Base-by-base conservation (phyloP, 2,113 vertebrate species). In the Oriolus oriolus region DNA sequence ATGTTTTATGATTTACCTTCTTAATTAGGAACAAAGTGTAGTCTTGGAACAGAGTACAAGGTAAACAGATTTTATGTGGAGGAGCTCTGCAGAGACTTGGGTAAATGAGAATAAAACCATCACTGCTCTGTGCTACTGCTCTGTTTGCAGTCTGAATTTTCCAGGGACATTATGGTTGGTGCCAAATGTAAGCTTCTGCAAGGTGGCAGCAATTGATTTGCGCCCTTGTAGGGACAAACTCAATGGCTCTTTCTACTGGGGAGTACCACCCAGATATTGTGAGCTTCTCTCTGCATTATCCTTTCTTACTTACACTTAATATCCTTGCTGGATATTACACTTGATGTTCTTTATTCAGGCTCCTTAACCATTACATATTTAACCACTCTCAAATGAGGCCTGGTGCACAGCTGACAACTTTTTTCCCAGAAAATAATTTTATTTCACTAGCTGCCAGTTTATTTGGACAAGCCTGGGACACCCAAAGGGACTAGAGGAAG, bases 1-100 rank as follows among this genome's bases (percentile, higher is more conserved):
- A 45, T 30, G 47, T 86, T 93, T 96, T 93, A 63, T 66, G 35
- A 91, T 94, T 96, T 96, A 81, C 71, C n/a, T 85, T 93, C 90
- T 95, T 92, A 95, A 93, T 92, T 83, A 91, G 79, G 63, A 65
- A 66, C 59, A 52, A 90, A 90, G 11, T 50, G 50, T 52, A 70
- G 79, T 52, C 50, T 83, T 90, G 64, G 75, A 95, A 47, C 54
- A 75, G 68, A 68, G 47, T 5, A 52, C 26, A 52, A 70, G 37
- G 49, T 84, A 80, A 95, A 86, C 76, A 85, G 53, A 63, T 90
- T 84, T 84, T 77, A 49, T 68, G 56, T 39, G 44, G 41, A 86
- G 44, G 39, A 95, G 68, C 76, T 93, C 92, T 75, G 52, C 56
- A 56, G 85, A 94, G 47, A 23, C 42, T 35, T 1, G 10, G 18